Evolutionary conservation across 2,113 vertebrate species (phyloP).

Genomic region (Neomonachus schauinslandi): DNA sequence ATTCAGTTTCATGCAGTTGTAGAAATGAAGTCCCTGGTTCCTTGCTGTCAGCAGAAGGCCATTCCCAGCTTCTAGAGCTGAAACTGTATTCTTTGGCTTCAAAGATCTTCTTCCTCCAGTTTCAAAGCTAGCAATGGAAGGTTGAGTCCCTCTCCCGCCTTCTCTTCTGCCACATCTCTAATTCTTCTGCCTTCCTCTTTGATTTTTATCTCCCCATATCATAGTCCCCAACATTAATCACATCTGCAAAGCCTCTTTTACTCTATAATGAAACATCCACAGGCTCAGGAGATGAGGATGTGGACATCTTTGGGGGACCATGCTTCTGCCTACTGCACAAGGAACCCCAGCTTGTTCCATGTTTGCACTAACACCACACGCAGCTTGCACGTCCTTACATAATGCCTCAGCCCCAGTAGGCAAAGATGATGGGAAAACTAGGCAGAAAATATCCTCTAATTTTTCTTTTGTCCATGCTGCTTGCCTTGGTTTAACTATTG

Average conservation of each 20-base stretch:
- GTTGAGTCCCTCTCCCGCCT: not conserved
- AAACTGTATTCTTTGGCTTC: not conserved
- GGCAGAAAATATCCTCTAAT: not conserved
- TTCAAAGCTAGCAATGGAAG: not conserved
- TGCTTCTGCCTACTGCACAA: not conserved
- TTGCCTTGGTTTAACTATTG: not conserved
- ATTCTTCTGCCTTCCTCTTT: not conserved
- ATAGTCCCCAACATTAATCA: not conserved
- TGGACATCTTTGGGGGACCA: not conserved
- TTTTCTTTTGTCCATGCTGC: not conserved
- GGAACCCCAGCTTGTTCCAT: not conserved
- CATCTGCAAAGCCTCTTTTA: not conserved
- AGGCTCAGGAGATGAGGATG: not conserved
- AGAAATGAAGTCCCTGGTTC: not conserved
- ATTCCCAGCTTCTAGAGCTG: not conserved
- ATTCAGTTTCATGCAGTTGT: not conserved
- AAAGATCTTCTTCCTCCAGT: not conserved
- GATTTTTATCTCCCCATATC: not conserved
- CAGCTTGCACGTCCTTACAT: not conserved
- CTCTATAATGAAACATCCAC: not conserved
- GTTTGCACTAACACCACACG: not conserved
- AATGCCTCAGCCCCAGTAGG: not conserved
- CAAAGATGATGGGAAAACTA: not conserved
- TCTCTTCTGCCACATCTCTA: not conserved
- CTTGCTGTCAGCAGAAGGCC: not conserved